Evolutionary conservation across 2,113 vertebrate species (phyloP), one percentile per base, ranked within the genome.

Genomic region (Pituophis catenifer): DNA sequence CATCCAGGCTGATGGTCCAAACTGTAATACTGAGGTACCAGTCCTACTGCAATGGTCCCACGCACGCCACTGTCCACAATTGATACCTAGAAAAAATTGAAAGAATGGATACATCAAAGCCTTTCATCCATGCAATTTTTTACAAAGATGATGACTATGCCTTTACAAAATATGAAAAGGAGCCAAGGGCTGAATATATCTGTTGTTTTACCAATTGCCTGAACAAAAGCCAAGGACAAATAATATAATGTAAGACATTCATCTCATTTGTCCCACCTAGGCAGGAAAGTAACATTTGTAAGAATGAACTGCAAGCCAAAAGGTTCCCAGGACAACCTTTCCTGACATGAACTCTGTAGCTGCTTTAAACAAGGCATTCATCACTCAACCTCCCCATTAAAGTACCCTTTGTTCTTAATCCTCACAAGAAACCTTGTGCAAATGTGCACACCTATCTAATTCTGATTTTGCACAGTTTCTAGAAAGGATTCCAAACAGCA

Each of bases 11-110:
- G 99, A 96, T 99, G 98, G 96, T 99, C 99, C 96, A 99, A 98
- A 95, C 98, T 98, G 93, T 99, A 99, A 96, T 98, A 98, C 94
- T 98, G 98, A 6, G 99, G 99, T 93, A 99, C 99, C 92, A 99
- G 97, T 62, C 99, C 99, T 91, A 99, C 99, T 19, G 99, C 98
- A 50, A 99, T 99, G 94, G 98, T 99, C 89, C 99, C 99, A 62
- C 99, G 97, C 52, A 99, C 98, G 0, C 99, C 99, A 1, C 98
- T 98, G 97, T 99, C 99, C 97, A 99, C 98, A 94, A 99, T 99
- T 6, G 98, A 99, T 91, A 99, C 98, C 99, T 99, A 95, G 95
- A 91, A n/a, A 29, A 93, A 29, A 29, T 23, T 90, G n/a, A 52
- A 23, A 94, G 44, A 88, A n/a, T 13, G n/a, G 53, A 54, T 52